Conservation (phyloP, 2,797 vertebrate species). For the Nasua narica region DNA sequence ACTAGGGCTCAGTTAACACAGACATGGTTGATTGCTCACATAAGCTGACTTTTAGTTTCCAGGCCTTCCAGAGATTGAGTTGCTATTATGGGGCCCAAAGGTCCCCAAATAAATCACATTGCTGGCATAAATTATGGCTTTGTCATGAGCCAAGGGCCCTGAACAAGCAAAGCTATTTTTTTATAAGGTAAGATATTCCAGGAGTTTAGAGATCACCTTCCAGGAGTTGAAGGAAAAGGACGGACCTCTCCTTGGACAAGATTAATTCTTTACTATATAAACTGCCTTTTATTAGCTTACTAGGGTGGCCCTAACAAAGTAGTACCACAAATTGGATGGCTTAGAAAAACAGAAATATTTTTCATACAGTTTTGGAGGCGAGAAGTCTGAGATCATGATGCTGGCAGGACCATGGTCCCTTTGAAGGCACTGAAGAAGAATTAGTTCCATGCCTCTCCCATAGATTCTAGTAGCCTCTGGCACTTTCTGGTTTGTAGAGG, state of each 20-base stretch:
- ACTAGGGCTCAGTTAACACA: no score
- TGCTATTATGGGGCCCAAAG: neutral
- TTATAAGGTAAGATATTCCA: neutral
- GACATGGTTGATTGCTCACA: neutral
- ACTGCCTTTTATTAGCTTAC: neutral
- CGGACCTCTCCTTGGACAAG: neutral
- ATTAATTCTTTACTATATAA: neutral
- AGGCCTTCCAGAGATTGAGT: neutral
- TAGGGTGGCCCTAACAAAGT: neutral
- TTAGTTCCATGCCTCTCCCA: neutral
- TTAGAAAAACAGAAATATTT: neutral
- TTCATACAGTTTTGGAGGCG: neutral
- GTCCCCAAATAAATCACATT: neutral
- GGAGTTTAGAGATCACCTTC: neutral
- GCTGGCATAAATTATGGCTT: neutral
- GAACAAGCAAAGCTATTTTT: neutral
- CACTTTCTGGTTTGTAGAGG: neutral
- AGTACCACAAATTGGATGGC: neutral
- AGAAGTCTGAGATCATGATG: neutral
- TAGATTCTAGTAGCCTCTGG: neutral
- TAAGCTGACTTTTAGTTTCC: neutral
- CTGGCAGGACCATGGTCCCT: neutral
- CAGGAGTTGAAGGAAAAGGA: neutral
- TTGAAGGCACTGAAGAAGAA: neutral
- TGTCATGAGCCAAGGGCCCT: neutral